phyloP scores from a whole-genome alignment of 2,797 vertebrate species.

The Rhincodon typus region DNA sequence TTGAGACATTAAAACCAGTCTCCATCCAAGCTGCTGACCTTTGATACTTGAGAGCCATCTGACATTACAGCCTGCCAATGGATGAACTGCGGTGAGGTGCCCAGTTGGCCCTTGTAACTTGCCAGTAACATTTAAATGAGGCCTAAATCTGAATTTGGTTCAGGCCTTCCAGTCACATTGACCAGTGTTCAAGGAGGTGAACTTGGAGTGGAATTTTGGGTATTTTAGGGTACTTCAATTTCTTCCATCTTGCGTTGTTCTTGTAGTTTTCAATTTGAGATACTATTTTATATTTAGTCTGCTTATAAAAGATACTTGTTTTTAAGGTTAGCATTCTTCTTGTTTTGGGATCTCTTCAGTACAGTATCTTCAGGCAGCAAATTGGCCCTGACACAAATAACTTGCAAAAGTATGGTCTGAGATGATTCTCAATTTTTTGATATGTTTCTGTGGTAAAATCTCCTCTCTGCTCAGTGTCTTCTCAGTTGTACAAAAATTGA shows the following conservation, averaged over 20 bases:
- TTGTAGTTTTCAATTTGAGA: neutral
- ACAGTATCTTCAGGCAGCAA: neutral
- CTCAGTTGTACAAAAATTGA: neutral
- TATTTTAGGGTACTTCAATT: neutral
- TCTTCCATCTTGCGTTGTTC: neutral
- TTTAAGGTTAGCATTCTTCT: neutral
- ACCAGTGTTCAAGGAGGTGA: neutral
- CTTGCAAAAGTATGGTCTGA: neutral
- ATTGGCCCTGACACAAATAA: neutral
- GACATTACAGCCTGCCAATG: neutral
- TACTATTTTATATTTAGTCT: neutral
- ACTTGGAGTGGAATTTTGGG: neutral
- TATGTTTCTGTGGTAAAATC: neutral
- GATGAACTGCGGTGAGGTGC: neutral
- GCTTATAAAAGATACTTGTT: neutral
- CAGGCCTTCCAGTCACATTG: neutral
- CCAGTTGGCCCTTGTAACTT: neutral
- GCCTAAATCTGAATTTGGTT: neutral
- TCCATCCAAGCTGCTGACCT: neutral
- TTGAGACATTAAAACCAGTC: no score
- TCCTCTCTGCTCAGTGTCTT: neutral
- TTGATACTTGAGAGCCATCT: neutral
- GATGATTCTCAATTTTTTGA: neutral
- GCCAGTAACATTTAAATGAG: neutral
- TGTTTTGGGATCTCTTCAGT: neutral